Evolutionary conservation across 2,797 vertebrate genomes (phyloP).

Genomic region (Cetoscarus ocellatus): DNA sequence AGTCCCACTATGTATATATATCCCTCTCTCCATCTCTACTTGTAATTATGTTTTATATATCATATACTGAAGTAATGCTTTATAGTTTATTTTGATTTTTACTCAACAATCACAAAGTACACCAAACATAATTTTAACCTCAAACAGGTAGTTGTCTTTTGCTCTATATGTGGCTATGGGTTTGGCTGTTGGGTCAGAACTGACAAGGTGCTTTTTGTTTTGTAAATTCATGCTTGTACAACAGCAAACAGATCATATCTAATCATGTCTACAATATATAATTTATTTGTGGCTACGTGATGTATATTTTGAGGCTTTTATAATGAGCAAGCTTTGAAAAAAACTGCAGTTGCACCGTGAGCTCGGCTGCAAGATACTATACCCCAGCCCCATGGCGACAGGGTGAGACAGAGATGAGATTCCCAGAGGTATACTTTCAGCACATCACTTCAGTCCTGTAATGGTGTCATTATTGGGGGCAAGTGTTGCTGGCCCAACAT

Average conservation of each 20-base stretch:
- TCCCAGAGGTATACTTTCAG: constrained; percentile 72
- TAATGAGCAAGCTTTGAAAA: background rate
- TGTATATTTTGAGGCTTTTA: background rate
- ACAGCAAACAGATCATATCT: background rate
- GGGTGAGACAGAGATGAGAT: constrained; percentile 39
- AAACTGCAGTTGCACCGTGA: background rate
- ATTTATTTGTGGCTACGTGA: background rate
- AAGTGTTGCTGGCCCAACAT: constrained; percentile 74
- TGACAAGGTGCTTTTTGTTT: background rate
- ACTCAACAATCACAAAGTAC: too few relatives aligned
- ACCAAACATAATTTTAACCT: background rate
- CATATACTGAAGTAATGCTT: constrained; percentile 30
- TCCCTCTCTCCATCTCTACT: constrained; percentile 39
- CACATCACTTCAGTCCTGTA: constrained; percentile 63
- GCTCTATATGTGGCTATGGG: background rate
- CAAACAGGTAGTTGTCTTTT: background rate
- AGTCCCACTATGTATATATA: constrained; percentile 56
- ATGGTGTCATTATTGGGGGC: constrained; percentile 80
- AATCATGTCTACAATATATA: background rate
- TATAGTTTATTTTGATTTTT: constrained; percentile 6
- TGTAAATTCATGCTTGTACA: background rate
- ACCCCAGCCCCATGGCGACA: constrained; percentile 6
- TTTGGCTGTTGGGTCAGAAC: background rate
- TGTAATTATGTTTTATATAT: constrained; percentile 44
- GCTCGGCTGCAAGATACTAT: constrained; percentile 16